A percentile compares a stretch with the other conserved stretches of the same genome.
Conservation (phyloP, 2,113 vertebrate genomes). For the Cnemophilus loriae region DNA sequence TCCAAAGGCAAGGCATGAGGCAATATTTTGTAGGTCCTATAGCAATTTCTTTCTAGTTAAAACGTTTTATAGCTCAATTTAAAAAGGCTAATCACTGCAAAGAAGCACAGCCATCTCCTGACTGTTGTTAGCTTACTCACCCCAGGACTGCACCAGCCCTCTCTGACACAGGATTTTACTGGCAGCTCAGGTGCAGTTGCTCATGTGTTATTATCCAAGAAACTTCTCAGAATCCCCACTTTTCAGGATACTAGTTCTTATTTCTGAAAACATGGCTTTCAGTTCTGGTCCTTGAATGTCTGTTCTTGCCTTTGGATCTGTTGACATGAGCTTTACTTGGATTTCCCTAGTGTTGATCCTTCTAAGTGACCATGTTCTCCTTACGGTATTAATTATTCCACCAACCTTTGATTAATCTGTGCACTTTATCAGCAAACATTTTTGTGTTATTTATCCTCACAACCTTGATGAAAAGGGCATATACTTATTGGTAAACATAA, state of each 20-base stretch:
- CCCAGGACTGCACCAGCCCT: not conserved
- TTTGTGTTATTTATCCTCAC: not conserved
- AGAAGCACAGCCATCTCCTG: not conserved
- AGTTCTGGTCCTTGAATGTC: not conserved
- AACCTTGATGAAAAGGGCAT: not conserved
- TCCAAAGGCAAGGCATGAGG: not conserved
- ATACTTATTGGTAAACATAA: not conserved
- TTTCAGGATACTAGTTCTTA: accelerated
- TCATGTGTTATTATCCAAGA: not conserved
- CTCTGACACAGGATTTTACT: not conserved
- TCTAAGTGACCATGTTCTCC: not conserved
- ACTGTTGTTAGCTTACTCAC: not conserved
- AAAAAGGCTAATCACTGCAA: not conserved
- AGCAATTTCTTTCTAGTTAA: not conserved
- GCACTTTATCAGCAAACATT: not conserved
- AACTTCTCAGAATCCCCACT: not conserved
- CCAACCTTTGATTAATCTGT: not conserved
- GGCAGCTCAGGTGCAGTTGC: not conserved
- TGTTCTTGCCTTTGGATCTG: not conserved
- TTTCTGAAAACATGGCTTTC: not conserved
- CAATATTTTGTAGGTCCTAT: not conserved
- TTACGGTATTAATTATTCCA: not conserved
- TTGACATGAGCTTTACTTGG: not conserved
- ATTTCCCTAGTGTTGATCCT: not conserved
- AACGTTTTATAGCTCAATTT: not conserved